A percentile compares a stretch with the other conserved stretches of the same genome.
Conservation (phyloP, 2,888 invertebrate genomes). For the Epinotia brunnichana region DNA sequence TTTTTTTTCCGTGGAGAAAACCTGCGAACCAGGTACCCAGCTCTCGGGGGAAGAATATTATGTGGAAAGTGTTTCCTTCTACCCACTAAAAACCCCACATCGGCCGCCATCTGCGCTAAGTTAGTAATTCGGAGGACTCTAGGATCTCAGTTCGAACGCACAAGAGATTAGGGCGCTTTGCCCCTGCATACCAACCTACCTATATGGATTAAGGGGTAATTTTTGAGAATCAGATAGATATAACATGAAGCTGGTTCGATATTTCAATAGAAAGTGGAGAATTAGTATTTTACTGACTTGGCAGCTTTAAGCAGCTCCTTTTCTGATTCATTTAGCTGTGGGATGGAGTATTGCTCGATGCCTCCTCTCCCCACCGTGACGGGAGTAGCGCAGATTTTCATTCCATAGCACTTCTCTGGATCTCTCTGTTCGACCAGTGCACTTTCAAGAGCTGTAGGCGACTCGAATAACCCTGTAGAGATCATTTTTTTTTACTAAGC, state of each 20-base stretch:
- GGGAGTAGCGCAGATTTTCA: conserved; percentile 70
- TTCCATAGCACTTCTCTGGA: conserved; percentile 64
- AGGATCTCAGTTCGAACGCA: too few species aligned
- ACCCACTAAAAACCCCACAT: too few species aligned
- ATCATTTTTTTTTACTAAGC: neutral
- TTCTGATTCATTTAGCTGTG: conserved; percentile 64
- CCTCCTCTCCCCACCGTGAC: conserved; percentile 66
- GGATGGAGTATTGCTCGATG: conserved; percentile 65
- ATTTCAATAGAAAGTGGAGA: neutral
- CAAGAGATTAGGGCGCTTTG: too few species aligned
- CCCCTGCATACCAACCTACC: too few species aligned
- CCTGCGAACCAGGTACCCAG: too few species aligned
- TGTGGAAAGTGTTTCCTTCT: too few species aligned
- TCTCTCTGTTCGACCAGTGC: conserved; percentile 71
- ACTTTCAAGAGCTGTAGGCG: conserved; percentile 68
- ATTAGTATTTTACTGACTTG: conserved; percentile 57
- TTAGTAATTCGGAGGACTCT: too few species aligned
- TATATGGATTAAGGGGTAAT: too few species aligned
- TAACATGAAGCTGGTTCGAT: neutral
- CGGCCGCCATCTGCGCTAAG: too few species aligned
- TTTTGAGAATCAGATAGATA: too few species aligned
- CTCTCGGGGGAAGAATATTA: too few species aligned
- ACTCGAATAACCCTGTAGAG: conserved; percentile 65
- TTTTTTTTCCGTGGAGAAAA: too few species aligned
- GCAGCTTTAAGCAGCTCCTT: conserved; percentile 58